A percentile compares a stretch with the other conserved stretches of the same genome.
phyloP scores from a whole-genome alignment of 1,140 invertebrate genomes.

The Gyrodactylus salaris region DNA sequence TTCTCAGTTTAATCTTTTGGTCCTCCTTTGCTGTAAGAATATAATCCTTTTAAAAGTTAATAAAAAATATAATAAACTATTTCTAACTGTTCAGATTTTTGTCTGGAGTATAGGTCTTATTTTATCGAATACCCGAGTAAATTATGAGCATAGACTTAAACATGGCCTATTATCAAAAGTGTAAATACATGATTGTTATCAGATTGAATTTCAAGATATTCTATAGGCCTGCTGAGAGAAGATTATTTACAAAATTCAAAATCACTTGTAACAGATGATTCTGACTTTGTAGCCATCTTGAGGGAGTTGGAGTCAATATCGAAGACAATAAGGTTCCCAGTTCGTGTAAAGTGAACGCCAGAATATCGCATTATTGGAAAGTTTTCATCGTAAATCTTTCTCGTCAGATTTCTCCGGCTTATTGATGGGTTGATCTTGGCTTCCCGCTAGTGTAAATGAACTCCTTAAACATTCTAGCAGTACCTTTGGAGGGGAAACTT shows the following conservation, averaged over 20 bases:
- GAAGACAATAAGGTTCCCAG: not conserved
- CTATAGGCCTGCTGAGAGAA: no score
- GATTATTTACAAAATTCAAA: not conserved
- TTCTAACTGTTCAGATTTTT: no score
- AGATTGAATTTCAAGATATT: no score
- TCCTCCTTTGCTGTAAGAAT: no score
- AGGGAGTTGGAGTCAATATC: not conserved
- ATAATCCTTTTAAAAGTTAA: no score
- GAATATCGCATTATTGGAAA: not conserved
- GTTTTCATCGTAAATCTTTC: not conserved
- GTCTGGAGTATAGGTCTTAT: no score
- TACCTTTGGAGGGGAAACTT: not conserved
- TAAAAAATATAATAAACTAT: no score
- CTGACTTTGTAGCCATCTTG: not conserved
- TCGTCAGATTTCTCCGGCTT: not conserved
- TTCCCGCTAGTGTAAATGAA: not conserved
- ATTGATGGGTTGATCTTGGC: not conserved
- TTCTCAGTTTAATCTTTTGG: no score
- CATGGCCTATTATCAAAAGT: no score
- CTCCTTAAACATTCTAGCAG: not conserved
- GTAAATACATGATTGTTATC: no score
- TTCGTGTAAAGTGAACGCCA: not conserved
- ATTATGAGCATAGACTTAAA: no score
- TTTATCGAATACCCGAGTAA: no score
- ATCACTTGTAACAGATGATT: not conserved